phyloP scores from a whole-genome alignment of 2,797 vertebrate genomes.

The Aeoliscus strigatus region DNA sequence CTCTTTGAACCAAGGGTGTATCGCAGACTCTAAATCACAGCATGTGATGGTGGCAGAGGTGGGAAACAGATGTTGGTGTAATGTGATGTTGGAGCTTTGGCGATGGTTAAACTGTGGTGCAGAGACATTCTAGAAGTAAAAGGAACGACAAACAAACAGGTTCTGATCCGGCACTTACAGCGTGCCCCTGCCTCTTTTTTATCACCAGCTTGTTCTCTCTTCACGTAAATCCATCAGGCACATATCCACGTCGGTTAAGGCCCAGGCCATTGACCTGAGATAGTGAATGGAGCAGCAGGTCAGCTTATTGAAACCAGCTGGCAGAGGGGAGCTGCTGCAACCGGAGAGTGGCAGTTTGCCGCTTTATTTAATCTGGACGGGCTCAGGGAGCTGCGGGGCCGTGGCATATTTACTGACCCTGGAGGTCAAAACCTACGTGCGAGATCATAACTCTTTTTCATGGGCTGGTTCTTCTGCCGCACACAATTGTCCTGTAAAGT shows the following conservation, averaged over 20 bases:
- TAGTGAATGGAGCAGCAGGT: slow-evolving; percentile 40
- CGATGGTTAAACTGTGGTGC: no score
- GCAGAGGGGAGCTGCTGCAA: slow-evolving; percentile 38
- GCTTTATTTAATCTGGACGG: slow-evolving; percentile 70
- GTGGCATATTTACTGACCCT: slow-evolving; percentile 55
- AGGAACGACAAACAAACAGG: slow-evolving; percentile 43
- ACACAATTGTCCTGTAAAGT: slow-evolving; percentile 58
- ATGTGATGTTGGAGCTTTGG: no score
- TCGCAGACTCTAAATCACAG: no score
- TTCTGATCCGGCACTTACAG: slow-evolving; percentile 30
- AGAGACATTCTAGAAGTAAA: no score
- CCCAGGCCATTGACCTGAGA: slow-evolving; percentile 54
- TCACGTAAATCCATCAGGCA: slow-evolving; percentile 64
- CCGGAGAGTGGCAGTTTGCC: slow-evolving; percentile 58
- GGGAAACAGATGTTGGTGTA: no score
- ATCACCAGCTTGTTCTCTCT: slow-evolving; percentile 43
- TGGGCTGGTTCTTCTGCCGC: slow-evolving; percentile 54
- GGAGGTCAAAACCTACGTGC: slow-evolving; percentile 49
- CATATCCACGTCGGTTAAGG: slow-evolving; percentile 44
- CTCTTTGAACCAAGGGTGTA: no score
- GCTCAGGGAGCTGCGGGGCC: slow-evolving; percentile 46
- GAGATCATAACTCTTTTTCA: slow-evolving; percentile 66
- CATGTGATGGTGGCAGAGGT: no score
- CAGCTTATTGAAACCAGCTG: slow-evolving; percentile 78
- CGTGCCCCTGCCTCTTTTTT: slow-evolving; percentile 23